Conservation (phyloP, 2,797 vertebrate genomes). For the Sciurus carolinensis region DNA sequence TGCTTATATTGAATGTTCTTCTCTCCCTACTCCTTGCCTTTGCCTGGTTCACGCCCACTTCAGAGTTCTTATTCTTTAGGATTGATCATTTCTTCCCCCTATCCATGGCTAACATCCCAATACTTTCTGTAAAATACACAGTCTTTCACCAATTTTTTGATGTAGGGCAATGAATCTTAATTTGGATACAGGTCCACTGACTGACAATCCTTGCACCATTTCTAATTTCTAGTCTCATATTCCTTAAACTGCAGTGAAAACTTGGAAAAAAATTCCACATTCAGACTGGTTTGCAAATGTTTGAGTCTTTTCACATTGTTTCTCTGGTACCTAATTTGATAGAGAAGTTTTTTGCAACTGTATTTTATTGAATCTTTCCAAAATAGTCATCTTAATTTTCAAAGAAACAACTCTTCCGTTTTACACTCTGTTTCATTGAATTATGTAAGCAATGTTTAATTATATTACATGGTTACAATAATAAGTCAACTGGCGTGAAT, state of each 20-base stretch:
- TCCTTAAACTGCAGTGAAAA: conserved; percentile 14
- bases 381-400: conserved; percentile 60
- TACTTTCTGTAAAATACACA: neutral
- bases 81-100: neutral
- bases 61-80: neutral
- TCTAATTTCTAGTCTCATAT: conserved; percentile 30
- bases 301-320: neutral
- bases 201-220: neutral
- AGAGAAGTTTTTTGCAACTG: conserved; percentile 53
- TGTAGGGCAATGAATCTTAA: neutral
- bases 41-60: neutral
- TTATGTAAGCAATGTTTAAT: conserved; percentile 70
- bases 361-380: conserved; percentile 37
- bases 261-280: neutral
- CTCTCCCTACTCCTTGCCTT: neutral
- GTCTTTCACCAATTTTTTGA: neutral
- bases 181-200: neutral
- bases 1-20: neutral
- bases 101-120: neutral
- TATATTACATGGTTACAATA: conserved; percentile 71
- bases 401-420: conserved; percentile 47
- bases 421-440: conserved; percentile 40
- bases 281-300: too few species aligned
- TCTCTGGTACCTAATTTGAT: conserved; percentile 14
- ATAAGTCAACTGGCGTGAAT: conserved; percentile 69